A percentile compares a stretch with the other conserved stretches of the same genome.
Evolutionary conservation across 2,113 vertebrate species (phyloP).

Genomic region (Rhizomys pruinosus): DNA sequence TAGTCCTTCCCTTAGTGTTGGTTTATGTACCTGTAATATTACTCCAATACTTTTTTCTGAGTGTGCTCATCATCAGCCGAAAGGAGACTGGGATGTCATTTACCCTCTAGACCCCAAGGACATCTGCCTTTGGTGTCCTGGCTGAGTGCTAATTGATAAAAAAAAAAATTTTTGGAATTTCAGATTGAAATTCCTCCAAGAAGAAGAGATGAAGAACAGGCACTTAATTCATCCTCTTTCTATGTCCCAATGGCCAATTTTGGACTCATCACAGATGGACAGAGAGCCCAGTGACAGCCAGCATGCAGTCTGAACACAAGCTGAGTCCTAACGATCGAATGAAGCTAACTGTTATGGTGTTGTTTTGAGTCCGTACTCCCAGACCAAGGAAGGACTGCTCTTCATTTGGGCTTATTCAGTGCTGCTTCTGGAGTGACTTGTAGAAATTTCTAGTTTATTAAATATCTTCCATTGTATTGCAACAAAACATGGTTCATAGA

Average conservation of each 20-base stretch:
- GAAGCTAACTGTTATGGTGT: accelerated
- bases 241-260: accelerated
- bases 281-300: accelerated
- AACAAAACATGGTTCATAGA: neutral
- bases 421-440: neutral
- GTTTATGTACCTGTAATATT: neutral
- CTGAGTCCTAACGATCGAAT: accelerated
- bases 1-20: too few species aligned
- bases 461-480: neutral
- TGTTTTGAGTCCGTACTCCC: too few species aligned
- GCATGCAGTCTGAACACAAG: accelerated
- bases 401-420: neutral
- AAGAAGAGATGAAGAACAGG: too few species aligned
- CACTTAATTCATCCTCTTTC: too few species aligned
- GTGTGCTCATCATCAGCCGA: neutral
- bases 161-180: neutral
- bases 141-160: accelerated
- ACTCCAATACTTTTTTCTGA: neutral
- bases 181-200: too few species aligned
- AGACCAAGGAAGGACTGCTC: accelerated
- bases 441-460: neutral
- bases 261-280: neutral
- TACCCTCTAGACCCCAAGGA: accelerated
- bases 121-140: accelerated
- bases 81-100: too few species aligned